Evolutionary conservation across 2,888 invertebrate genomes (phyloP), one percentile per base, ranked within the genome.

Genomic region (Adineta ricciae): DNA sequence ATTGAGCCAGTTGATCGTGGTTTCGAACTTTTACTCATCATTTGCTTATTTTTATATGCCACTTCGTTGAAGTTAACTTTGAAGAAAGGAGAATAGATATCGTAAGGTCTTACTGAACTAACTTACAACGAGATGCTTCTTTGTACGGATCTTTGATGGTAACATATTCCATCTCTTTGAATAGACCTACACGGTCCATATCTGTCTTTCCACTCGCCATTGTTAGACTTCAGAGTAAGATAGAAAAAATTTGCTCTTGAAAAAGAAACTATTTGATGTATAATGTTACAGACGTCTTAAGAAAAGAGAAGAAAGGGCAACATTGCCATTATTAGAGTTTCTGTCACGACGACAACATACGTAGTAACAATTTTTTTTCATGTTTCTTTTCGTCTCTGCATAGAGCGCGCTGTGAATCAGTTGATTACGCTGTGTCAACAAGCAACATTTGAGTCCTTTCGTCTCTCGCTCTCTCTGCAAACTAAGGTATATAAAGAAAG

Each of bases 141-240:
- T 88, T 89, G 86, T 90, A 90, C 86, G 87, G 88, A 87, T 90
- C 90, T 86, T 88, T 88, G 82, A 90, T 89, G 27, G 90, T 88
- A 49, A 89, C 87, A 86, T 91, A 91, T 85, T 88, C 88, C 89
- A 90, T 90, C 87, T 91, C 91, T 87, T 90, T 89, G 87, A 91
- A 91, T 83, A 91, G 84, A 41, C 90, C 90, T 54, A 91, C 86
- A 84, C 91, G 87, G 86, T 90, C 90, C 90, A 91, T 90, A 87
- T 91, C 91, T 0, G 7, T 4, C 24, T 78, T 78, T 16, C 9
- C 27, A 24, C 32, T 64, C 19, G 19, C 64, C 64, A 32, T 32
- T 27, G 32, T 64, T 64, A 27, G 27, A 16, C 1, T 11, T 32
- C 27, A 24, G 27, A 56, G 27, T 56, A 46, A 5, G 5, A 46